These are phyloP conservation scores for Xiphydria camelus DNA, from an alignment of 2,888 invertebrate species.

Conservation along the genomic window DNA sequence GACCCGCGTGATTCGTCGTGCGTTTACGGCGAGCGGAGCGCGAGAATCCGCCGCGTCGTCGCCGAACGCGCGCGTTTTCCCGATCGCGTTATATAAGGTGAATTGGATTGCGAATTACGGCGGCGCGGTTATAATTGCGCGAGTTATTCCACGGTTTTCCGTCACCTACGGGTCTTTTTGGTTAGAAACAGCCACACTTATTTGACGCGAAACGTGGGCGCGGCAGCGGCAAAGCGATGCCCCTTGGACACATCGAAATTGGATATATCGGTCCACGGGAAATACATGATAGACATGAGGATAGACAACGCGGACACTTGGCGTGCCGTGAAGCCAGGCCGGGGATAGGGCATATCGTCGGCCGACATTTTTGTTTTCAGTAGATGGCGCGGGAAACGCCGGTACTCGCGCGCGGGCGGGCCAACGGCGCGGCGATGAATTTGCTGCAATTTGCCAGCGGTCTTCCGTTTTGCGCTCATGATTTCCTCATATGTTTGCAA, in stretches of 20 bases:
- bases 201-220: slow-evolving; percentile 37
- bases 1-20: too few species aligned
- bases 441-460: slow-evolving; percentile 2
- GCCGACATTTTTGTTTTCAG: slow-evolving; percentile 56
- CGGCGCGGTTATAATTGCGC: slow-evolving; percentile 46
- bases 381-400: slow-evolving; percentile 43
- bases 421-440: neutral
- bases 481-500: too few species aligned
- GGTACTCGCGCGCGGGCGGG: neutral
- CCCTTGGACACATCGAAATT: slow-evolving; percentile 44
- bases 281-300: slow-evolving; percentile 50
- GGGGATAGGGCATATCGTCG: slow-evolving; percentile 54
- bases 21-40: too few species aligned
- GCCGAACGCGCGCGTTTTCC: too few species aligned
- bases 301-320: slow-evolving; percentile 51
- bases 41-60: too few species aligned
- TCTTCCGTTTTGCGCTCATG: too few species aligned
- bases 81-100: slow-evolving; percentile 45
- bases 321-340: slow-evolving; percentile 51
- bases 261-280: slow-evolving; percentile 41
- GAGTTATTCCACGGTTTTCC: slow-evolving; percentile 31
- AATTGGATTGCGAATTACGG: slow-evolving; percentile 36
- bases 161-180: slow-evolving; percentile 47
- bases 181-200: slow-evolving; percentile 35
- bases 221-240: slow-evolving; percentile 34